Evolutionary conservation across 2,888 invertebrate genomes (phyloP), one percentile per base, ranked within the genome.

Genomic region (Ceratothoa steindachneri): DNA sequence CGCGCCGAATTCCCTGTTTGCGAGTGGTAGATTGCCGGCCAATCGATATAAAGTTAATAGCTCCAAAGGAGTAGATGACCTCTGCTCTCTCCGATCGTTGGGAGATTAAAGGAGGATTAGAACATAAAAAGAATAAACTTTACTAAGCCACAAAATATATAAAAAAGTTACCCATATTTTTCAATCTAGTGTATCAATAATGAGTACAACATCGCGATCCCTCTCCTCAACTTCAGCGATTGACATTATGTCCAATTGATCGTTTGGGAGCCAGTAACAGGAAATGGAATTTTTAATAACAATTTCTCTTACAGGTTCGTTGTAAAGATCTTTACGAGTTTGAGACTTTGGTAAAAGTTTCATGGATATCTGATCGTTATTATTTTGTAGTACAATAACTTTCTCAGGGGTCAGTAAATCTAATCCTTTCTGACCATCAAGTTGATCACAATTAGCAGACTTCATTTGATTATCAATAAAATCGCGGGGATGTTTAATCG

Each of bases 151-250:
- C n/a, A n/a, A n/a, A n/a, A n/a, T n/a, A n/a, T n/a, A n/a, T n/a
- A n/a, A n/a, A n/a, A n/a, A n/a, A n/a, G n/a, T n/a, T n/a, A n/a
- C n/a, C n/a, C n/a, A n/a, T n/a, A 41, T 41, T 15, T 41, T 41
- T 41, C 15, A 41, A 41, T 15, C 15, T 9, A 41, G 41, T 9
- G 41, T 9, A 41, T 41, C 41, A 60, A 60, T 60, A 60, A 60
- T 24, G 24, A 60, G 60, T 24, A 60, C 60, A 60, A 60, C 60
- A 22, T 60, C 60, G 19, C 12, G 12, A n/a, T 60, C 60, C 1
- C 24, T 60, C 27, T 60, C 60, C 24, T 60, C 60, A 22, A 60
- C 60, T 24, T 60, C 60, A 60, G 60, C 60, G 24, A 60, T 60
- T 12, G 60, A 15, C 27, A 24, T 60, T 22, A 60, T 24, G 12